Conservation (phyloP, 2,113 vertebrate genomes). For the Pseudopipra pipra region DNA sequence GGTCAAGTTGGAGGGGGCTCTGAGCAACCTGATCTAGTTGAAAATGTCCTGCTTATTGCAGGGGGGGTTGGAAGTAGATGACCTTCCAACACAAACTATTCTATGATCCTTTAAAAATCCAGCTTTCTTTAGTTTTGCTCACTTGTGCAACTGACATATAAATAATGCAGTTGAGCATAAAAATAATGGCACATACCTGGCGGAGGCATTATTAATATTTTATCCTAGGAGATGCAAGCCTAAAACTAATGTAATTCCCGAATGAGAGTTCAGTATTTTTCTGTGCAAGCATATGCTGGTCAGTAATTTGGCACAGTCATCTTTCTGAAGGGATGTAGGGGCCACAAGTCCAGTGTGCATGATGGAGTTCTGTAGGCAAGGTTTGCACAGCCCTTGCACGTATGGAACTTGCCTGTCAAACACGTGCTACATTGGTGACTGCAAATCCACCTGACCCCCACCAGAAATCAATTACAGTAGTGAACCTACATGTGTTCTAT, state of each 20-base stretch:
- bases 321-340: not conserved
- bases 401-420: not conserved
- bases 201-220: not conserved
- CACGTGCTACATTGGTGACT: rapidly evolving
- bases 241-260: not conserved
- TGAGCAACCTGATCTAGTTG: not conserved
- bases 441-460: not conserved
- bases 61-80: not conserved
- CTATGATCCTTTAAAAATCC: not conserved
- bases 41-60: not conserved
- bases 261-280: not conserved
- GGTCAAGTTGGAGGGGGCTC: not conserved
- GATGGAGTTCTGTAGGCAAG: not conserved
- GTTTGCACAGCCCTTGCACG: not conserved
- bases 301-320: not conserved
- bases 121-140: not conserved
- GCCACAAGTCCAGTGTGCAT: not conserved
- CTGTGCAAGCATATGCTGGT: not conserved
- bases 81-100: not conserved
- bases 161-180: not conserved
- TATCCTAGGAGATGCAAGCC: not conserved
- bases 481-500: not conserved
- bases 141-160: not conserved
- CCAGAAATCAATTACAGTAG: not conserved
- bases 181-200: not conserved